A percentile compares a stretch with the other conserved stretches of the same genome.
Conservation (phyloP, 2,113 vertebrate species). For the Steatornis caripensis region DNA sequence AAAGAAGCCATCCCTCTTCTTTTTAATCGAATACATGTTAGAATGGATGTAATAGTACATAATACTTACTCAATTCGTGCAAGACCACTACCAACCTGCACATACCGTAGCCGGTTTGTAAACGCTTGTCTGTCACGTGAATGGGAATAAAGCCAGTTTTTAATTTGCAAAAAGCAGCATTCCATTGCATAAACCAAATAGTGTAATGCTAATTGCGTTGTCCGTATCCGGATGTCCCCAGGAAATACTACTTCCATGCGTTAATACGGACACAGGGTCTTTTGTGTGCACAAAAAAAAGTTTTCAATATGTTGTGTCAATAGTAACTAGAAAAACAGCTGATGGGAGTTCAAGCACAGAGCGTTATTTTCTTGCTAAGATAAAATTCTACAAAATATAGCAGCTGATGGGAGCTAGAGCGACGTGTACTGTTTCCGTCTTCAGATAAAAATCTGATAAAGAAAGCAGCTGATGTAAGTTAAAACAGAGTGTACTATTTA, state of each 20-base stretch:
- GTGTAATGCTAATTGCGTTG: neutral
- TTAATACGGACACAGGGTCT: neutral
- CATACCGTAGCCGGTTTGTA: neutral
- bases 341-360: conserved; percentile 3
- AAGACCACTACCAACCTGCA: neutral
- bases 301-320: conserved; percentile 4
- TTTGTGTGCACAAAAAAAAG: neutral
- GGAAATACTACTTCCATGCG: conserved; percentile 40
- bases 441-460: conserved; percentile 64
- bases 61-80: neutral
- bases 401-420: conserved; percentile 8
- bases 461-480: conserved; percentile 57
- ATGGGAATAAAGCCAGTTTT: neutral
- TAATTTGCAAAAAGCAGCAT: neutral
- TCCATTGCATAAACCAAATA: neutral
- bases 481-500: conserved; percentile 51
- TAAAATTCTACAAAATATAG: conserved; percentile 17
- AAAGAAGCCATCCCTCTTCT: neutral
- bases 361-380: neutral
- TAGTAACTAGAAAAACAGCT: conserved; percentile 49
- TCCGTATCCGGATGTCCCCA: neutral
- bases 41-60: neutral
- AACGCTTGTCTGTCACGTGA: neutral
- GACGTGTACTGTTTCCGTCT: conserved; percentile 39
- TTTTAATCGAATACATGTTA: neutral